Evolutionary conservation across 2,888 invertebrate genomes (phyloP).

Genomic region (Cephus pygmeus): DNA sequence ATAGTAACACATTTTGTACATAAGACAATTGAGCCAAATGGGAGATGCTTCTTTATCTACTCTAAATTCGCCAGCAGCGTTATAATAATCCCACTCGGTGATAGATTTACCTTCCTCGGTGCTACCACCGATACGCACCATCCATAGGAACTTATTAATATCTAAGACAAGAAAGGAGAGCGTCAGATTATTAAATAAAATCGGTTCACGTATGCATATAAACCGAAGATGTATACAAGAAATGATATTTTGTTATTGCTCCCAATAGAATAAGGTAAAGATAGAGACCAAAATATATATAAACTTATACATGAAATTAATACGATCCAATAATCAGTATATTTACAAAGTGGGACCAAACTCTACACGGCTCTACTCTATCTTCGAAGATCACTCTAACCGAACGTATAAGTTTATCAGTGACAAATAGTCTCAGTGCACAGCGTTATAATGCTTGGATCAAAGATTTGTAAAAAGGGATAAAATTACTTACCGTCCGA

Average conservation of each 20-base stretch:
- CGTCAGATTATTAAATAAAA: neutral
- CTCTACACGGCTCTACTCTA: neutral
- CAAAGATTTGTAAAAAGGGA: neutral
- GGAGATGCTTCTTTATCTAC: conserved; percentile 95
- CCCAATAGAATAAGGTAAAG: too few species aligned
- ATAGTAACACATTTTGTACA: conserved; percentile 99
- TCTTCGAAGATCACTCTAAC: neutral
- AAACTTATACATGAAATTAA: too few species aligned
- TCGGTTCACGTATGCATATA: neutral
- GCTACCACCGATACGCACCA: conserved; percentile 97
- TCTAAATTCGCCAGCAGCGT: conserved; percentile 93
- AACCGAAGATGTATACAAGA: neutral
- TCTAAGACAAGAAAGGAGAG: conserved; percentile 68
- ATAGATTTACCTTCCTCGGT: conserved; percentile 95
- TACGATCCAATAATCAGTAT: too few species aligned
- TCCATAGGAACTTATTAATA: conserved; percentile 99
- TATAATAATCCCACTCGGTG: conserved; percentile 97
- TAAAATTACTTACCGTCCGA: conserved; percentile 83
- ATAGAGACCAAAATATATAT: too few species aligned
- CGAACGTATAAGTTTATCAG: neutral
- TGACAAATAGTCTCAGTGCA: neutral
- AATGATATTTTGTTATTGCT: too few species aligned
- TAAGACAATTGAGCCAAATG: conserved; percentile 93
- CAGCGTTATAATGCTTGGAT: neutral
- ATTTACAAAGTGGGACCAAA: too few species aligned